Conservation (phyloP, 92 coral and sea anemone species). For the Heliopora coerulea region DNA sequence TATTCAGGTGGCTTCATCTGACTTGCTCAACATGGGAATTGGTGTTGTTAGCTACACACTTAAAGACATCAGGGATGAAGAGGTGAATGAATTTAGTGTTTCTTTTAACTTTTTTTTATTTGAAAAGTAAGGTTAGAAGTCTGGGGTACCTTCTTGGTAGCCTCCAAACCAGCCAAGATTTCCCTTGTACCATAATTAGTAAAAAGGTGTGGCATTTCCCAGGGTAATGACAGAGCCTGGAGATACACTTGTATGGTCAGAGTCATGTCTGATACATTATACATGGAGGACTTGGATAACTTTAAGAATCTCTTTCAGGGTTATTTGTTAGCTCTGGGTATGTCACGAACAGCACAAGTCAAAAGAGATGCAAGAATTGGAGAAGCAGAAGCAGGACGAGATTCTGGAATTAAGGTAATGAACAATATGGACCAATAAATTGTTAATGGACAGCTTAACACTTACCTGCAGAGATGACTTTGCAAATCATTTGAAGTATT, state of each 20-base stretch:
- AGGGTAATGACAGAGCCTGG: no score
- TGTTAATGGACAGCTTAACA: no score
- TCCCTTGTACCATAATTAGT: no score
- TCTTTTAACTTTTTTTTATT: slow-evolving; percentile 3
- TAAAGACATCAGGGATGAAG: slow-evolving; percentile 93
- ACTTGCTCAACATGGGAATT: slow-evolving; percentile 93
- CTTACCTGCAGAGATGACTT: no score
- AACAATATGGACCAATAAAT: not conserved
- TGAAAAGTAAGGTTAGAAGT: no score
- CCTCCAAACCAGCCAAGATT: no score
- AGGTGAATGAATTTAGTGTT: slow-evolving; percentile 48
- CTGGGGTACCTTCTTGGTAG: no score
- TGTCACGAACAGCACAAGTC: slow-evolving; percentile 97
- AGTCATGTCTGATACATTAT: no score
- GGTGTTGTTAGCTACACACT: slow-evolving; percentile 97
- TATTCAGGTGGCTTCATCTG: slow-evolving; percentile 96
- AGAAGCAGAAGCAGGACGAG: slow-evolving; percentile 98
- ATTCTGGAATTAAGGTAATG: slow-evolving; percentile 92
- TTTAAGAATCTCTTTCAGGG: slow-evolving; percentile 52
- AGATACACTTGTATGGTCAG: no score
- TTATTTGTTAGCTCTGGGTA: slow-evolving; percentile 86
- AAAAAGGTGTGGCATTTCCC: no score
- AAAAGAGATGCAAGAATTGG: slow-evolving; percentile 98
- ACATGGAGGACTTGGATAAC: no score
- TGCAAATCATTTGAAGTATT: no score